These are phyloP conservation scores for Mobula hypostoma DNA, from an alignment of 2,113 vertebrate species.

Conservation along the genomic window DNA sequence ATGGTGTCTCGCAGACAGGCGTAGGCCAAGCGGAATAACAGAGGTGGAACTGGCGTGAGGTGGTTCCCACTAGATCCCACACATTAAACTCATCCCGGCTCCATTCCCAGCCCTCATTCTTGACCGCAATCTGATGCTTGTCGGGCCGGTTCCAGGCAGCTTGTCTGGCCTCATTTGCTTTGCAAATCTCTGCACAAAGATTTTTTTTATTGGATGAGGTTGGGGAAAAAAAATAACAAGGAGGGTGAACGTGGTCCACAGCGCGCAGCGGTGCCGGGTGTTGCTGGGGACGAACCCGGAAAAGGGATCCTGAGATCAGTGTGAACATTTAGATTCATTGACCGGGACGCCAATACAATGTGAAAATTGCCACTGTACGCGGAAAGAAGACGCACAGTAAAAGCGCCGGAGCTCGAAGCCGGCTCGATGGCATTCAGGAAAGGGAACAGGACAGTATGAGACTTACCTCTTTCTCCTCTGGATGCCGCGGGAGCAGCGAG, in stretches of 20 bases:
- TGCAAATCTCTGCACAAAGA: constrained; percentile 19
- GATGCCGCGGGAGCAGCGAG: neutral
- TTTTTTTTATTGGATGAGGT: neutral
- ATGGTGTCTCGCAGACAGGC: neutral
- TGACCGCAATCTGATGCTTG: neutral
- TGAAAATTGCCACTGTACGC: neutral
- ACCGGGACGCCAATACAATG: neutral
- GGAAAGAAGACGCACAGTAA: neutral
- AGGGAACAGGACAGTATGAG: neutral
- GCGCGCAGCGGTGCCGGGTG: neutral
- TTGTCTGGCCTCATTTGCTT: constrained; percentile 13
- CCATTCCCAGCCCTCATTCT: neutral
- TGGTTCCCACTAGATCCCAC: neutral
- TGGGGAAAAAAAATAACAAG: neutral
- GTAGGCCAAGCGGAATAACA: neutral
- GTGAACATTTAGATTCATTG: neutral
- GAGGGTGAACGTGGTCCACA: too few species aligned
- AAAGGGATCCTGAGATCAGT: neutral
- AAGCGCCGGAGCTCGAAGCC: too few species aligned
- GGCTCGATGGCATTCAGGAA: neutral
- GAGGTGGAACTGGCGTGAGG: neutral
- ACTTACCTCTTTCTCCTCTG: constrained; percentile 33
- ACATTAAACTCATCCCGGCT: neutral
- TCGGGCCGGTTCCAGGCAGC: neutral
- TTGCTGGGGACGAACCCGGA: neutral